These are phyloP conservation scores for Ephydatia muelleri DNA, from an alignment of 37 sponge, comb jelly and placozoan species.

Conservation along the genomic window DNA sequence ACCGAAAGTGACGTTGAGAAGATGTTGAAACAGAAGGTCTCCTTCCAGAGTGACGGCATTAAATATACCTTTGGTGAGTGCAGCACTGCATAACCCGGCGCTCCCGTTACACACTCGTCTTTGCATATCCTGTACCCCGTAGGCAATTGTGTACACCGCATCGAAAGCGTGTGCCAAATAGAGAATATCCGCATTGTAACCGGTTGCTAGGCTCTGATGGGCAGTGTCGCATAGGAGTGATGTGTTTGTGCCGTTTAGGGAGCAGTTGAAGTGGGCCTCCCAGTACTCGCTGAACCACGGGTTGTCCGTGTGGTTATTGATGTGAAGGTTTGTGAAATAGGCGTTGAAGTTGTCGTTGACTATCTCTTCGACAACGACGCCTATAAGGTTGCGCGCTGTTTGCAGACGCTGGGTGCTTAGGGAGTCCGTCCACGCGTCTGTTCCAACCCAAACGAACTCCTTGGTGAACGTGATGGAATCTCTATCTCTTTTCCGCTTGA, in stretches of 20 bases:
- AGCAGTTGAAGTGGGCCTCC: slow-evolving; percentile 54
- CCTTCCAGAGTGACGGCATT: slow-evolving; percentile 13
- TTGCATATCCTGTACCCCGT: slow-evolving; percentile 53
- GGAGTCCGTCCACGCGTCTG: slow-evolving; percentile 72
- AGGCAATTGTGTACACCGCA: slow-evolving; percentile 76
- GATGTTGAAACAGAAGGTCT: slow-evolving; percentile 17
- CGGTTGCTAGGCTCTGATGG: not conserved
- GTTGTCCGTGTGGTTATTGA: slow-evolving; percentile 44
- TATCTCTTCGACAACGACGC: slow-evolving; percentile 19
- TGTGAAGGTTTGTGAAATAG: slow-evolving; percentile 57
- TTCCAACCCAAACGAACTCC: slow-evolving; percentile 64
- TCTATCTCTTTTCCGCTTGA: slow-evolving; percentile 2
- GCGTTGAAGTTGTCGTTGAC: slow-evolving; percentile 32
- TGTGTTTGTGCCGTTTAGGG: not conserved
- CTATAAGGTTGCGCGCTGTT: slow-evolving; percentile 40
- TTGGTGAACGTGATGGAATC: not conserved
- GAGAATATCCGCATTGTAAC: slow-evolving; percentile 37
- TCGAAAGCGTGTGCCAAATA: slow-evolving; percentile 65
- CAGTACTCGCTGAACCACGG: slow-evolving; percentile 79
- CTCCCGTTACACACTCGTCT: slow-evolving; percentile 21
- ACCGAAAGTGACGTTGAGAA: slow-evolving; percentile 45
- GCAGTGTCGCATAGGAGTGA: slow-evolving; percentile 17
- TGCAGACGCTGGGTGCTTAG: not conserved
- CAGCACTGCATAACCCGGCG: slow-evolving; percentile 21
- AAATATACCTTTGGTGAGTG: not conserved